Base-by-base conservation (phyloP, 2,113 vertebrate genomes). In the Ptyas mucosa region DNA sequence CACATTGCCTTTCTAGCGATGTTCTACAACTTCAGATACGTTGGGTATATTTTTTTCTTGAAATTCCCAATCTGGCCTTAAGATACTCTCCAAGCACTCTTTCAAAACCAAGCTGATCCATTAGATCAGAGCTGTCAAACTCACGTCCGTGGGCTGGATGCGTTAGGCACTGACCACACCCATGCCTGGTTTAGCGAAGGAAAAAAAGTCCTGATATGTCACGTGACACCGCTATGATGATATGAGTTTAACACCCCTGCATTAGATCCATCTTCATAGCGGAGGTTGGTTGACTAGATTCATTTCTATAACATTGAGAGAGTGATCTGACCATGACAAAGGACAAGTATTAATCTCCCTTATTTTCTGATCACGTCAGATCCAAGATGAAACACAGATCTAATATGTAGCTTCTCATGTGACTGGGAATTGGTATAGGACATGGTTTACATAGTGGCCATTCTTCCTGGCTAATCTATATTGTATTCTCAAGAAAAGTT, bases 1-100 rank as follows among this genome's bases (percentile, higher is more conserved):
- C 51, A 94, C 43, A 69, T 95, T 94, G 85, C 93, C 95, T 94
- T 92, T 93, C 93, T 21, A 89, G 81, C 90, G 85, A 94, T 92
- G 90, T 94, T 57, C 18, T 85, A 88, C 88, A 55, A 90, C 92
- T 94, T 95, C 20, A 92, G 94, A 11, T 92, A 94, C 87, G 53
- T 95, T 96, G 91, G 85, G 85, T 15, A 87, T 89, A 91, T 95
- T 92, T 89, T 43, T 92, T 49, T 91, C 34, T 90, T 81, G 88
- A 93, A 91, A 34, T 75, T 75, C 64, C n/a, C 12, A 14, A 29
- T 34, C 15, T 6, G n/a, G 14, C 14, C n/a, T 75, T 75, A 15
- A 14, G 4, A 75, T 29, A 75, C 14, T 34, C 6, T 75, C 6
- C 5, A 75, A 34, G n/a, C 14, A 34, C 12, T n/a, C 64, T 75